phyloP scores from a whole-genome alignment of 2,797 vertebrate genomes.

The Thripadectes ignobilis region DNA sequence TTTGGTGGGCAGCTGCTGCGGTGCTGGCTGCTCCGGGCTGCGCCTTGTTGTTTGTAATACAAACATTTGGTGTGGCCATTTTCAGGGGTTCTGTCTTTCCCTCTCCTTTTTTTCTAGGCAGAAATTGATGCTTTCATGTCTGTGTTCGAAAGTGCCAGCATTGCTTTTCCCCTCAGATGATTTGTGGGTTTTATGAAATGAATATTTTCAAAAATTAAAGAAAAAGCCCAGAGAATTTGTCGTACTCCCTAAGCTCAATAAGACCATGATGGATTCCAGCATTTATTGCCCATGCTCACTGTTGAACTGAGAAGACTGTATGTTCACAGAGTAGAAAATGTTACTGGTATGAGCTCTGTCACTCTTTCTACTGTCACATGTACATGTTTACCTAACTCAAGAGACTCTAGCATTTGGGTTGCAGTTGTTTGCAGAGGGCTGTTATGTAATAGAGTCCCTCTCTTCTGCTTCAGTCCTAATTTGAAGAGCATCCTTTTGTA shows the following conservation, averaged over 20 bases:
- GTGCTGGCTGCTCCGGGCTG: background rate
- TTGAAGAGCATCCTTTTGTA: constrained; percentile 54
- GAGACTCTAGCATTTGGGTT: background rate
- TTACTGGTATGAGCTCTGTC: background rate
- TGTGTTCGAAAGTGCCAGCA: background rate
- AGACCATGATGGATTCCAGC: background rate
- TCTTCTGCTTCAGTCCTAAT: background rate
- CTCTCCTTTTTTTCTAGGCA: background rate
- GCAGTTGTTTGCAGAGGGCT: background rate
- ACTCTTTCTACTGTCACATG: background rate
- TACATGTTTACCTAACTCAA: accelerated
- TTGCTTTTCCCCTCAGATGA: background rate
- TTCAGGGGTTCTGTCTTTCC: background rate
- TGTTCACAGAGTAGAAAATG: background rate
- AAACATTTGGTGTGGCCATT: background rate
- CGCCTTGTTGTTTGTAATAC: background rate
- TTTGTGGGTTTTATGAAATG: background rate
- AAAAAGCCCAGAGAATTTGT: background rate
- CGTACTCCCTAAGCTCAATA: background rate
- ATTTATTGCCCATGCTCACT: background rate
- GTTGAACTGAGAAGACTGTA: background rate
- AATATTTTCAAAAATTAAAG: background rate
- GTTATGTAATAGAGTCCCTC: background rate
- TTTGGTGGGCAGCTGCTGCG: background rate
- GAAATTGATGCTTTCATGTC: background rate